Evolutionary conservation across 2,797 vertebrate genomes (phyloP).

Genomic region (Holocentrus rufus): DNA sequence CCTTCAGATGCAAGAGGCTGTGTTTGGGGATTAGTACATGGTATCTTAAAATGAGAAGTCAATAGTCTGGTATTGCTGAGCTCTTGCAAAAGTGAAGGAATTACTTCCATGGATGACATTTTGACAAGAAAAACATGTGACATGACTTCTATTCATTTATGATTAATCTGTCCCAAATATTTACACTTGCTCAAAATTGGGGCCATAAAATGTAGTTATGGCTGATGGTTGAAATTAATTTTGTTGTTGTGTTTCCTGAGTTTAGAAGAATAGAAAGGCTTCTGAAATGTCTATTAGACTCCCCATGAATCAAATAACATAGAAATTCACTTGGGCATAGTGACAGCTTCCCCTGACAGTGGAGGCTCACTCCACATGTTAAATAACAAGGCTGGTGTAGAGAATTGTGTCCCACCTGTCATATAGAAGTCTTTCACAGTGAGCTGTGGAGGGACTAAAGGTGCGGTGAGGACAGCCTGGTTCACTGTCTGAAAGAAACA

Average conservation of each 20-base stretch:
- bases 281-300: neutral
- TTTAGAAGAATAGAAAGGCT: neutral
- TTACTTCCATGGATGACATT: no score
- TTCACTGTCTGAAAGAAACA: constrained; percentile 83
- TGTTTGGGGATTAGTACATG: no score
- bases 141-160: no score
- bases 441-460: constrained; percentile 88
- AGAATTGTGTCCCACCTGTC: constrained; percentile 83
- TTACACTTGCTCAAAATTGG: no score
- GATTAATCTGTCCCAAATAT: no score
- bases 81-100: no score
- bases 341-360: neutral
- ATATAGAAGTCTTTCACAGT: constrained; percentile 93
- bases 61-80: no score
- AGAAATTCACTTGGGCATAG: neutral
- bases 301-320: neutral
- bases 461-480: constrained; percentile 83
- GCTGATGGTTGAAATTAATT: neutral
- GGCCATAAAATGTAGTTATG: no score
- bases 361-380: neutral
- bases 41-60: no score
- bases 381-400: neutral
- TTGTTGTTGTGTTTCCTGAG: neutral
- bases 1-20: no score
- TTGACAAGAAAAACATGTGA: no score